Evolutionary conservation across 2,888 invertebrate genomes (phyloP).

Genomic region (Cybosia mesomella): DNA sequence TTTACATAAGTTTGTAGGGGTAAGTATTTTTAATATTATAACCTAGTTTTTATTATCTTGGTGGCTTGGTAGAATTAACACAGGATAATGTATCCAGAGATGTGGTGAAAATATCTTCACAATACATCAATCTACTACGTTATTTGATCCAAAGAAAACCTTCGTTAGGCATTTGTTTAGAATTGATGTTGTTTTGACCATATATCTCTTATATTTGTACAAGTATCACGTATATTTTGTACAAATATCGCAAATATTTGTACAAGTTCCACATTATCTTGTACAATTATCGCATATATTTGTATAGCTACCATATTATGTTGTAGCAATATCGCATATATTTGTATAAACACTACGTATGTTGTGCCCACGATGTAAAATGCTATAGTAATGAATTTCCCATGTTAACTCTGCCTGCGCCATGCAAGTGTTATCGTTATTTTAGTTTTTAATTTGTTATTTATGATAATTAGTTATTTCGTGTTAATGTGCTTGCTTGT

Average conservation of each 20-base stretch:
- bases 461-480: constrained; percentile 38
- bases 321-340: not conserved
- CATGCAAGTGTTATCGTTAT: constrained; percentile 6
- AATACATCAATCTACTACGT: not conserved
- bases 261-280: not conserved
- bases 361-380: not conserved
- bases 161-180: not conserved
- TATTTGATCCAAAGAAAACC: not conserved
- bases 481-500: constrained; percentile 33
- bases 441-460: constrained; percentile 31
- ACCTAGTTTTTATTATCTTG: constrained; percentile 25
- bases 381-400: not conserved
- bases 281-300: not conserved
- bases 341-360: not conserved
- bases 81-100: not conserved
- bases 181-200: not conserved
- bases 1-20: constrained; percentile 70
- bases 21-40: constrained; percentile 59
- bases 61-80: constrained; percentile 8
- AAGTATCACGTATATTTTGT: not conserved
- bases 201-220: not conserved
- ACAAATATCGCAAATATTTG: not conserved
- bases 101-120: not conserved
- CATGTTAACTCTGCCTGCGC: not conserved
- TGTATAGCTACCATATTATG: not conserved